Percentiles rank a stretch among this genome's conserved stretches.
Evolutionary conservation across 1,140 invertebrate genomes (phyloP).

Genomic region (Drosophila nikananu): DNA sequence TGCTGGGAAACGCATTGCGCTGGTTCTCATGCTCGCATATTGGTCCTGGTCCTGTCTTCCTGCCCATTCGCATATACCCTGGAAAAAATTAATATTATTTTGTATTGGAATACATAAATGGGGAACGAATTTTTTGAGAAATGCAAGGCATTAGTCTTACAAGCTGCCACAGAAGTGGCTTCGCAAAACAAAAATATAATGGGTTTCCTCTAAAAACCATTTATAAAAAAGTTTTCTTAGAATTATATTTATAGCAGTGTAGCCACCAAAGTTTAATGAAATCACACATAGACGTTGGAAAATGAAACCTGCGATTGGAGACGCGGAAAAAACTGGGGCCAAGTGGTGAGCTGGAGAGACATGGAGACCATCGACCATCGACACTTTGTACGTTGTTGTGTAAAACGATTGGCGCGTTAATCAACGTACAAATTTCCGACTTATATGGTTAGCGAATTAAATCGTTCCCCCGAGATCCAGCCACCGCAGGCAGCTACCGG

Average conservation of each 20-base stretch:
- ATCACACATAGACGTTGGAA: constrained; percentile 65
- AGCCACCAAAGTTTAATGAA: constrained; percentile 70
- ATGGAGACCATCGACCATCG: constrained; percentile 57
- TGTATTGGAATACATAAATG: background rate
- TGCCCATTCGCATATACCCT: constrained; percentile 34
- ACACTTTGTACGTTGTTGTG: constrained; percentile 79
- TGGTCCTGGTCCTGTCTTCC: constrained; percentile 42
- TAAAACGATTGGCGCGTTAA: constrained; percentile 83
- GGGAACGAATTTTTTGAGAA: background rate
- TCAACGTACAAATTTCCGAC: constrained; percentile 83
- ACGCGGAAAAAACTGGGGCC: background rate
- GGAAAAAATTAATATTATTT: background rate
- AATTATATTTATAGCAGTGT: background rate
- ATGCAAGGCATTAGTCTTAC: background rate
- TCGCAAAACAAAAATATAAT: background rate
- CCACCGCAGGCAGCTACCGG: constrained; percentile 1
- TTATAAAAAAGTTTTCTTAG: background rate
- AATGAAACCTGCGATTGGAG: constrained; percentile 35
- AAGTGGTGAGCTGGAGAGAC: constrained; percentile 3
- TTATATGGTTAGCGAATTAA: constrained; percentile 81
- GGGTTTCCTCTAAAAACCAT: background rate
- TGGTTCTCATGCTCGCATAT: constrained; percentile 48
- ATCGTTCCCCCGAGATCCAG: constrained; percentile 78
- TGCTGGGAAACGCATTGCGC: constrained; percentile 65
- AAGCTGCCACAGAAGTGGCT: too few relatives aligned